Percentiles rank a stretch among this genome's conserved stretches.
Evolutionary conservation across 2,888 invertebrate genomes (phyloP).

Genomic region (Nymphalis urticae): DNA sequence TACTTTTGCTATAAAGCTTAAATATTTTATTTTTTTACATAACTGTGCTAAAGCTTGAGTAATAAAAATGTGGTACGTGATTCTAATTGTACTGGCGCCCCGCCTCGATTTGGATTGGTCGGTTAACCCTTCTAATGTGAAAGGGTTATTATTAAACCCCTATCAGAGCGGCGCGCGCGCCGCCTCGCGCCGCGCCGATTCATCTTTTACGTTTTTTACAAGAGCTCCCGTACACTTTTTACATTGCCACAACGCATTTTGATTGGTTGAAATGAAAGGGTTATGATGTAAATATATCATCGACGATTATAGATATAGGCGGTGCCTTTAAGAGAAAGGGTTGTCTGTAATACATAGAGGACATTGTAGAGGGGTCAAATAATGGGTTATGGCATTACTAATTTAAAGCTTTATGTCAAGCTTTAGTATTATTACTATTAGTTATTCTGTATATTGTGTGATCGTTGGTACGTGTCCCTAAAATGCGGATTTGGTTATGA

Average conservation of each 20-base stretch:
- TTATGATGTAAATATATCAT: slow-evolving; percentile 71
- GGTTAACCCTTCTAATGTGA: slow-evolving; percentile 68
- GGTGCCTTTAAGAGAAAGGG: slow-evolving; percentile 49
- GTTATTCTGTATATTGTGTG: not conserved
- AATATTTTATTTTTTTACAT: not conserved
- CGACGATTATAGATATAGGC: slow-evolving; percentile 51
- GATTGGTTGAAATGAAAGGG: slow-evolving; percentile 77
- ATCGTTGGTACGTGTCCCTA: slow-evolving; percentile 26
- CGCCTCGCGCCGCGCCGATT: slow-evolving; percentile 47
- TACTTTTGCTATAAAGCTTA: not conserved
- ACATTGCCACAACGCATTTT: slow-evolving; percentile 52
- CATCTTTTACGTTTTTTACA: slow-evolving; percentile 75
- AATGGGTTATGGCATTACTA: not conserved
- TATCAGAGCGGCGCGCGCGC: slow-evolving; percentile 61
- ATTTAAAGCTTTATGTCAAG: not conserved
- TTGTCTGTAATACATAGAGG: slow-evolving; percentile 25
- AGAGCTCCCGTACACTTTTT: slow-evolving; percentile 63
- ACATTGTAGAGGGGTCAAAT: slow-evolving; percentile 11
- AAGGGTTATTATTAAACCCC: slow-evolving; percentile 79
- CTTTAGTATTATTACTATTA: not conserved
- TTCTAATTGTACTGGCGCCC: slow-evolving; percentile 54
- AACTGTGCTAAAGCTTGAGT: not conserved
- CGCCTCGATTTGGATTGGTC: slow-evolving; percentile 73
- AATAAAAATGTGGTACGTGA: slow-evolving; percentile 11
- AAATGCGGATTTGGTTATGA: slow-evolving; percentile 30